Conservation (phyloP, 1,140 invertebrate genomes). For the Nymphalis io region DNA sequence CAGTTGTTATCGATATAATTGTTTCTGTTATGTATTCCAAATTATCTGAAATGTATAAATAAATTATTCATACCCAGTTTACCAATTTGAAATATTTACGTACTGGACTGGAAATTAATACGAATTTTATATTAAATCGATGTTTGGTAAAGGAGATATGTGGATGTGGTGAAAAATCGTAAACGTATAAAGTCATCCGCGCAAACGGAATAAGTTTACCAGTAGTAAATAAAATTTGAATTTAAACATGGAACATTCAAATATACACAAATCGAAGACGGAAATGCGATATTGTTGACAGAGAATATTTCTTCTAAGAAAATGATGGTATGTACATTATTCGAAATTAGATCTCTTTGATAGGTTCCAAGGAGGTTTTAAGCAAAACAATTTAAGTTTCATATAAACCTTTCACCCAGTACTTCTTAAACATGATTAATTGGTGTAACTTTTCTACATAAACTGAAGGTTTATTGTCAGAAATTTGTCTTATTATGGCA, state of each 20-base stretch:
- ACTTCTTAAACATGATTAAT: neutral
- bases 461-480: neutral
- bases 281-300: conserved; percentile 1
- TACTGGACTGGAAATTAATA: neutral
- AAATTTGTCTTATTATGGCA: neutral
- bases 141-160: neutral
- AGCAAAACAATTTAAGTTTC: too few relatives aligned
- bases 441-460: conserved; percentile 2
- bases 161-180: neutral
- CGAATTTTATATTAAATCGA: neutral
- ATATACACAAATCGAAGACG: neutral
- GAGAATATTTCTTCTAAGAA: neutral
- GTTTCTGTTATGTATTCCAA: too few relatives aligned
- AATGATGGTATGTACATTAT: neutral
- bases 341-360: too few relatives aligned
- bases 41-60: too few relatives aligned
- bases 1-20: too few relatives aligned
- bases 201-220: neutral
- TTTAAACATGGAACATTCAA: conserved; percentile 2
- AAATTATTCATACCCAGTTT: too few relatives aligned
- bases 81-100: too few relatives aligned
- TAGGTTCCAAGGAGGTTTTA: too few relatives aligned
- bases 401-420: too few relatives aligned
- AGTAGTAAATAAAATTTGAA: neutral
- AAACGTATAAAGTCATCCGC: neutral